Evolutionary conservation across 2,888 invertebrate species (phyloP).

Genomic region (Automeris io): DNA sequence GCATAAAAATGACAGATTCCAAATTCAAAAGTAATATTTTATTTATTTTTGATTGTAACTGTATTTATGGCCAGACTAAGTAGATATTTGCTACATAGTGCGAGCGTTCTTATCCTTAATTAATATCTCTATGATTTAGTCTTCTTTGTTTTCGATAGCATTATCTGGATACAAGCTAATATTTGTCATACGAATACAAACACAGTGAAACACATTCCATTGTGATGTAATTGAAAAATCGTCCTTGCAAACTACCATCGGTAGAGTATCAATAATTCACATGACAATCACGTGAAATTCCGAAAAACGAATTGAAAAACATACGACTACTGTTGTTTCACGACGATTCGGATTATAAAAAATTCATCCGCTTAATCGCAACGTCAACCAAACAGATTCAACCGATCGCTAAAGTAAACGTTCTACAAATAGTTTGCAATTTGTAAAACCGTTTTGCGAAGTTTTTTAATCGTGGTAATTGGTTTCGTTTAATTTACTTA

Average conservation of each 20-base stretch:
- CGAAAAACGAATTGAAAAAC: slow-evolving; percentile 70
- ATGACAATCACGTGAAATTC: slow-evolving; percentile 67
- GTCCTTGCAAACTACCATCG: slow-evolving; percentile 52
- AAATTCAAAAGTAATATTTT: no score
- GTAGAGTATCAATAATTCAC: slow-evolving; percentile 60
- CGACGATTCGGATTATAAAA: slow-evolving; percentile 60
- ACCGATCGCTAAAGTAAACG: slow-evolving; percentile 43
- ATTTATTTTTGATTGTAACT: no score
- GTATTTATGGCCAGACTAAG: no score
- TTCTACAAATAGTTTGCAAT: slow-evolving; percentile 53
- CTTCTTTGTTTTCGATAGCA: no score
- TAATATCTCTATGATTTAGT: no score
- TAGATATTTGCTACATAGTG: no score
- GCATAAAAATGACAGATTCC: no score
- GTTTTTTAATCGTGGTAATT: slow-evolving; percentile 13
- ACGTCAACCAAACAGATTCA: slow-evolving; percentile 49
- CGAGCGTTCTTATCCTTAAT: no score
- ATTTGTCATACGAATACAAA: slow-evolving; percentile 22
- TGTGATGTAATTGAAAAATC: slow-evolving; percentile 73
- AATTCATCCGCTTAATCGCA: slow-evolving; percentile 67
- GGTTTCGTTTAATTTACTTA: slow-evolving; percentile 9
- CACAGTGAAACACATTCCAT: slow-evolving; percentile 36
- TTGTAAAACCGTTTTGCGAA: slow-evolving; percentile 36
- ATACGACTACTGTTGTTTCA: slow-evolving; percentile 49
- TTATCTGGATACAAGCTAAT: slow-evolving; percentile 22